Base-by-base conservation (phyloP, 2,113 vertebrate genomes). In the Reinhardtius hippoglossoides region DNA sequence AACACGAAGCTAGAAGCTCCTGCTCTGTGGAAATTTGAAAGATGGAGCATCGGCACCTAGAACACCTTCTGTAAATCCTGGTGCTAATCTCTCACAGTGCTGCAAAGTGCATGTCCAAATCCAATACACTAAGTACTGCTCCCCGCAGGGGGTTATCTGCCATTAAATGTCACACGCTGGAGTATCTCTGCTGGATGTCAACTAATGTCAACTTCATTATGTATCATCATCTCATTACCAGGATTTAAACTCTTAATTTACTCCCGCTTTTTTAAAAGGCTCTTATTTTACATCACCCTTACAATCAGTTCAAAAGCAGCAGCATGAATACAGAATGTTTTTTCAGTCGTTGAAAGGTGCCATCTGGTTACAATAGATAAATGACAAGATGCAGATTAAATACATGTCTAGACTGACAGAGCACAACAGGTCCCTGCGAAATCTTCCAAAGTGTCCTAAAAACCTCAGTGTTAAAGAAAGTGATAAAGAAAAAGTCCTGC, bases 81-180 rank as follows among this genome's bases (percentile, higher is more conserved):
- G 63, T 50, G 73, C 48, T 80, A 62, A 84, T 73, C 74, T 66
- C 62, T 62, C 20, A 55, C 58, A 50, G 48, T 50, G 48, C 48
- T 44, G 42, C 42, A 44, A 44, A 52, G 69, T 58, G 62, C 64
- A 73, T 78, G 65, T 60, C 26, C 46, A 70, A 61, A 62, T 60
- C 26, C 46, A 70, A 61, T 37, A 56, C 59, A 26, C 64, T 69
- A 21, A 64, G 21, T 72, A 10, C 23, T 27, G 31, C 50, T 83
- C 70, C 18, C 81, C 40, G 61, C 62, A 46, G 61, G 86, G 74
- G 63, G 82, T 56, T 55, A 54, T 63, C 70, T 76, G 60, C 46
- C 35, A 48, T 65, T 74, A 74, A 84, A 84, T 82, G 81, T 87
- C 83, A 68, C 71, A 78, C 24, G 18, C 65, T 35, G 23, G 10